A percentile compares a stretch with the other conserved stretches of the same genome.
phyloP scores from a whole-genome alignment of 2,113 vertebrate genomes.

The Ardeotis arabs region DNA sequence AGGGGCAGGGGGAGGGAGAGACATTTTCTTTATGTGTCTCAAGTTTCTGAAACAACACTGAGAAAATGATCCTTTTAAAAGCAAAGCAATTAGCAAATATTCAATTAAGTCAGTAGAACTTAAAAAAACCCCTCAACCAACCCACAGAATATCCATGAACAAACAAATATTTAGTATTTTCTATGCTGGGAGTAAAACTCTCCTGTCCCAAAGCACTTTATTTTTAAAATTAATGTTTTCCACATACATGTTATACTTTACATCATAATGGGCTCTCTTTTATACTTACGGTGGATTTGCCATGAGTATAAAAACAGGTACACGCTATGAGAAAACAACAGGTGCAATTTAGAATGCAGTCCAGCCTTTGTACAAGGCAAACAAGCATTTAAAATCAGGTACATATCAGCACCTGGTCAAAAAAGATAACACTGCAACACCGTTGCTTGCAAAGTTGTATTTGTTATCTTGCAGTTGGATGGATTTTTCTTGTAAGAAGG shows the following conservation, averaged over 20 bases:
- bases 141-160: background rate
- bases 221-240: background rate
- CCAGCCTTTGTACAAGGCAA: background rate
- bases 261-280: background rate
- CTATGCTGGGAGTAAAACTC: background rate
- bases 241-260: background rate
- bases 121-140: background rate
- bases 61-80: background rate
- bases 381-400: background rate
- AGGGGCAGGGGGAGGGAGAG: background rate
- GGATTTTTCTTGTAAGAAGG: background rate
- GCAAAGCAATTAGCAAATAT: background rate
- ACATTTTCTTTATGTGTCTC: background rate
- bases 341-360: background rate
- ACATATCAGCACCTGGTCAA: background rate
- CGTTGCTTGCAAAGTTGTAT: background rate
- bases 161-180: background rate
- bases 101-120: background rate
- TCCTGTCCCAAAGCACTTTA: background rate
- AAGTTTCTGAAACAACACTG: background rate
- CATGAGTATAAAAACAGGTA: background rate
- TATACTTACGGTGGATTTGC: background rate
- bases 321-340: background rate
- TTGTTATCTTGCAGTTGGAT: background rate
- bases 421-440: background rate